These are phyloP conservation scores for Arctia plantaginis DNA, from an alignment of 2,888 invertebrate genomes.

Conservation along the genomic window DNA sequence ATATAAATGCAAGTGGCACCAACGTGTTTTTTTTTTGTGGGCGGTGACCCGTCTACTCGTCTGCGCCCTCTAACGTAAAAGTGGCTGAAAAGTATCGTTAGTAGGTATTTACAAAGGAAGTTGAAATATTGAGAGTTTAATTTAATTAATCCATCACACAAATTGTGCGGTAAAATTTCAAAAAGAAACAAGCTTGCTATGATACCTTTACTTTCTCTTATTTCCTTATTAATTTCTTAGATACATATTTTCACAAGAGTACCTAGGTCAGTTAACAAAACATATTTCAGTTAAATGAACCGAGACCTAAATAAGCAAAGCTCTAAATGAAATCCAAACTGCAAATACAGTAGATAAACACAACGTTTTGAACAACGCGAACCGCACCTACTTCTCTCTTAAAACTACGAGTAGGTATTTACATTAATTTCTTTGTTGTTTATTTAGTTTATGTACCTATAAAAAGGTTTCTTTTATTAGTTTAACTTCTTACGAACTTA, in stretches of 20 bases:
- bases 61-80: too few relatives aligned
- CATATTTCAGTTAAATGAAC: slow-evolving; percentile 53
- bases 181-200: not conserved
- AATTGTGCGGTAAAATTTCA: not conserved
- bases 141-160: not conserved
- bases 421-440: not conserved
- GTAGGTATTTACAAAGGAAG: not conserved
- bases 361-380: slow-evolving; percentile 25
- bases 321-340: slow-evolving; percentile 69
- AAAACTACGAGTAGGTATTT: slow-evolving; percentile 1
- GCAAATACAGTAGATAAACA: slow-evolving; percentile 57
- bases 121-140: not conserved
- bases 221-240: not conserved
- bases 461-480: not conserved
- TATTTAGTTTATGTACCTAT: not conserved
- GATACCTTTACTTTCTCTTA: slow-evolving; percentile 4
- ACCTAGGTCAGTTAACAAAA: slow-evolving; percentile 34
- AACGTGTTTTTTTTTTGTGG: too few relatives aligned
- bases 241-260: not conserved
- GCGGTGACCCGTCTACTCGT: too few relatives aligned
- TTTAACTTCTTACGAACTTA: too few relatives aligned
- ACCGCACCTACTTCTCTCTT: slow-evolving; percentile 26
- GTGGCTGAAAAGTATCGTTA: not conserved
- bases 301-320: slow-evolving; percentile 70
- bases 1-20: too few relatives aligned